These are phyloP conservation scores for Alloscopus bannaensis DNA, from an alignment of 2,888 invertebrate genomes.

Conservation along the genomic window DNA sequence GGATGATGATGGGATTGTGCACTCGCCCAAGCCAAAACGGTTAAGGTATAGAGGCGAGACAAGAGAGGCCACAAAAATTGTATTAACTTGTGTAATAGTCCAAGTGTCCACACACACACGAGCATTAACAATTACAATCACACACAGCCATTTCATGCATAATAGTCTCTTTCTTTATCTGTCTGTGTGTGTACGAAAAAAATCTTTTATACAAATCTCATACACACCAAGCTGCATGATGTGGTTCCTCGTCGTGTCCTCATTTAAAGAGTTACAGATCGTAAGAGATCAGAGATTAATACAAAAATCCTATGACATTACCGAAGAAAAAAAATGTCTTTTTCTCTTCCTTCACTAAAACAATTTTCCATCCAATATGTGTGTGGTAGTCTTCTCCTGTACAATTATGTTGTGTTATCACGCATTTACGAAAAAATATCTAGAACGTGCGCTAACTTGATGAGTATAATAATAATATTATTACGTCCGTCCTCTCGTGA, in stretches of 20 bases:
- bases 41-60: conserved; percentile 5
- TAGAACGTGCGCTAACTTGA: too few species aligned
- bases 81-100: not conserved
- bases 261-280: not conserved
- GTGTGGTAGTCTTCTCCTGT: too few species aligned
- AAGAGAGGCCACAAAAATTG: not conserved
- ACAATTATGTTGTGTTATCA: too few species aligned
- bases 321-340: not conserved
- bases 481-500: too few species aligned
- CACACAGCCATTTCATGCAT: not conserved
- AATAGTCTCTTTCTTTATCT: not conserved
- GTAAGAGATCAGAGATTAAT: conserved; percentile 1
- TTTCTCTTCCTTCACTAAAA: not conserved
- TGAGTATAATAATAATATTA: too few species aligned
- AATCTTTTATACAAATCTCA: not conserved
- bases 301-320: too few species aligned
- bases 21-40: not conserved
- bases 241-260: not conserved
- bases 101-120: too few species aligned
- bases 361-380: not conserved
- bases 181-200: not conserved
- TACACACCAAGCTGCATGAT: not conserved
- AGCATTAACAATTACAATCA: not conserved
- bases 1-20: conserved; percentile 31
- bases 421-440: too few species aligned